Conservation (phyloP, 2,113 vertebrate species). For the Sylvietta virens region DNA sequence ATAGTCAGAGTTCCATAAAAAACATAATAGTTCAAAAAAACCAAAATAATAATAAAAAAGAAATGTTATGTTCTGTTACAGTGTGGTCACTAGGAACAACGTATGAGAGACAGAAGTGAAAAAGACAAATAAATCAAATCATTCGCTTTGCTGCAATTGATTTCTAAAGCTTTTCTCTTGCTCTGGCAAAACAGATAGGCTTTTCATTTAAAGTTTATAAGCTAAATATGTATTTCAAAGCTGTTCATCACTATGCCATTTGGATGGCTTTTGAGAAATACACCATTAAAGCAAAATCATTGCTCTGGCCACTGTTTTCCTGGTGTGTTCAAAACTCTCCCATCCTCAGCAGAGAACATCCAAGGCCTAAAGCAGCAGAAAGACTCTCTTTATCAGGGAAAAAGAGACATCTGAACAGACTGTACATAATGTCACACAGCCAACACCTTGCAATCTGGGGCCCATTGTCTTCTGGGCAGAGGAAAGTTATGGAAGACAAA, state of each 20-base stretch:
- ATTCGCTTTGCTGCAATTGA: not conserved
- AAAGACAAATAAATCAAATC: not conserved
- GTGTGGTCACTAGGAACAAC: not conserved
- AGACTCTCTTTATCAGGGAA: not conserved
- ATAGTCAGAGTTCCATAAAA: not conserved
- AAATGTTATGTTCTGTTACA: not conserved
- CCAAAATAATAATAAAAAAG: not conserved
- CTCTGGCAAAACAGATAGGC: not conserved
- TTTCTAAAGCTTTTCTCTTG: not conserved
- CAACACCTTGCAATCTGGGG: not conserved
- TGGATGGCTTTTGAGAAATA: not conserved
- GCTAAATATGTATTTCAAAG: not conserved
- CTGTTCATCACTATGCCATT: not conserved
- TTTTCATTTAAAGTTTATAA: not conserved
- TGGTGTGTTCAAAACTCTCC: not conserved
- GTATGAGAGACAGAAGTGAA: not conserved
- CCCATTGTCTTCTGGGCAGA: not conserved
- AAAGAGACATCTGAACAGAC: not conserved
- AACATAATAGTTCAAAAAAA: not conserved
- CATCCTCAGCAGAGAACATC: not conserved
- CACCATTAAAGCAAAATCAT: not conserved
- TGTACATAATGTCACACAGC: not conserved
- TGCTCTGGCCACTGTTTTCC: fast-evolving
- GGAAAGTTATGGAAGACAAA: not conserved
- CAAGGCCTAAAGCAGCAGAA: not conserved